phyloP scores from a whole-genome alignment of 2,113 vertebrate species.

The Salvator merianae region DNA sequence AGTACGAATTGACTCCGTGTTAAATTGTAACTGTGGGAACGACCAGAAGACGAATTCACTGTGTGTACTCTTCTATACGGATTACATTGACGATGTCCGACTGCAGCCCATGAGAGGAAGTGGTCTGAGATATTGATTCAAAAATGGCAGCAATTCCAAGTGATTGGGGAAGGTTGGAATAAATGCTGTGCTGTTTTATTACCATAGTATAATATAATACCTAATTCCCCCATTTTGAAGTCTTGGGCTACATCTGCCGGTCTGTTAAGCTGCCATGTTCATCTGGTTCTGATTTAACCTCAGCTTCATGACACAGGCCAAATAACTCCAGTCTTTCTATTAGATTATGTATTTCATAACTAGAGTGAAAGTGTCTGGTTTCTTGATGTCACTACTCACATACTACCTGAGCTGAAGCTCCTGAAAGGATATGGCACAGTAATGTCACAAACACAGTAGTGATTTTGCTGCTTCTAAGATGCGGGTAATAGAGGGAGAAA shows the following conservation, averaged over 20 bases:
- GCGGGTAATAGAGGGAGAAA: constrained; percentile 4
- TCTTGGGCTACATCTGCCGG: not conserved
- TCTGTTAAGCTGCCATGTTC: not conserved
- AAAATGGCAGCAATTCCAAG: too few relatives aligned
- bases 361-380: constrained; percentile 35
- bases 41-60: too few relatives aligned
- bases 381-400: constrained; percentile 33
- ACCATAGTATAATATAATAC: too few relatives aligned
- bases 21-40: too few relatives aligned
- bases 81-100: too few relatives aligned
- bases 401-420: constrained; percentile 15
- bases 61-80: too few relatives aligned
- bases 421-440: not conserved
- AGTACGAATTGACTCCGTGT: too few relatives aligned
- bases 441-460: not conserved
- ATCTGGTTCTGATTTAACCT: constrained; percentile 33
- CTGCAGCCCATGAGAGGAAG: too few relatives aligned
- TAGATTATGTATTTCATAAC: constrained; percentile 45
- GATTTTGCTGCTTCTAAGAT: constrained; percentile 12
- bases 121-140: too few relatives aligned
- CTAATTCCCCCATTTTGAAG: too few relatives aligned
- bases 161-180: too few relatives aligned
- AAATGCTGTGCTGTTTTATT: too few relatives aligned
- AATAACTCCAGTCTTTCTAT: constrained; percentile 34
- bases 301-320: constrained; percentile 21